These are phyloP conservation scores for Kudoa iwatai DNA, from an alignment of 30 jellyfish, hydroid and myxozoan genomes.

Conservation along the genomic window DNA sequence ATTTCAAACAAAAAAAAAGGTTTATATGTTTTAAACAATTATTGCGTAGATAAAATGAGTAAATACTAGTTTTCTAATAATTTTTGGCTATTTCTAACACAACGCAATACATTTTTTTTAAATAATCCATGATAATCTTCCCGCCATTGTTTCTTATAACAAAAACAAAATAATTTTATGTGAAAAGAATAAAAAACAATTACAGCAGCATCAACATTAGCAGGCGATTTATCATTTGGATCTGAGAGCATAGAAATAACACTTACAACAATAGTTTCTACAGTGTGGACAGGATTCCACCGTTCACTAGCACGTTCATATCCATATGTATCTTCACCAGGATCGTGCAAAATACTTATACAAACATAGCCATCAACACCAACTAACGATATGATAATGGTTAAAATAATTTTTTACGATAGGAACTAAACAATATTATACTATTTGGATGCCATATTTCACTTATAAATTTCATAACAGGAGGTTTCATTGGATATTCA, in stretches of 20 bases:
- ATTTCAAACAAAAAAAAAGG: no score
- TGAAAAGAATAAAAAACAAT: constrained; percentile 2
- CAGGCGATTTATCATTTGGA: constrained; percentile 95
- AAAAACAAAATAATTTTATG: background rate
- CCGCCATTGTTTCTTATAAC: constrained; percentile 66
- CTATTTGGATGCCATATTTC: constrained; percentile 96
- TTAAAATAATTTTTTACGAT: background rate
- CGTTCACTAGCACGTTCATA: constrained; percentile 72
- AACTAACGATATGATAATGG: constrained; percentile 5
- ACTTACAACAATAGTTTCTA: constrained; percentile 39
- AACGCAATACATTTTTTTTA: constrained; percentile 52
- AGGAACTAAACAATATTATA: constrained; percentile 3
- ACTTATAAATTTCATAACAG: constrained; percentile 41
- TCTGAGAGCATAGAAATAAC: constrained; percentile 89
- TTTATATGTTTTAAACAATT: no score
- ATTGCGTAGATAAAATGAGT: no score
- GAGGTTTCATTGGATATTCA: constrained; percentile 75
- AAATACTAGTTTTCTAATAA: no score
- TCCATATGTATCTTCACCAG: constrained; percentile 90
- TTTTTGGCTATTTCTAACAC: constrained; percentile 80
- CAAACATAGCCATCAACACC: constrained; percentile 84
- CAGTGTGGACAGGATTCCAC: constrained; percentile 90
- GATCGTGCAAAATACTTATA: constrained; percentile 71
- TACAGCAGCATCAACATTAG: constrained; percentile 98
- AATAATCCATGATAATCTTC: constrained; percentile 30